A percentile compares a stretch with the other conserved stretches of the same genome.
phyloP scores from a whole-genome alignment of 2,113 vertebrate species.

The Aphelocoma coerulescens region DNA sequence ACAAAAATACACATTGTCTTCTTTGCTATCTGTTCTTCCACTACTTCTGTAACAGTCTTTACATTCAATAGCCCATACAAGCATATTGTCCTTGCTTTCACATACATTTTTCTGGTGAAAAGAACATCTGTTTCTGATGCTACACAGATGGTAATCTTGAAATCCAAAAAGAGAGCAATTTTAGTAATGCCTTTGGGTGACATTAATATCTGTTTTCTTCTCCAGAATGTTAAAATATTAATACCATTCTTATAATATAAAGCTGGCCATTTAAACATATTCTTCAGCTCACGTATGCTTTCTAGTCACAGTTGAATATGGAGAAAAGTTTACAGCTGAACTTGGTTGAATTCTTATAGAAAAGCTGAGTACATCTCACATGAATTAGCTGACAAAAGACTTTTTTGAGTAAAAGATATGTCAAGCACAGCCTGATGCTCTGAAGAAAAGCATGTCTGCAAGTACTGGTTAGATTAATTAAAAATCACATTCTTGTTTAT shows the following conservation, averaged over 20 bases:
- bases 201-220: slow-evolving; percentile 49
- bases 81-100: slow-evolving; percentile 35
- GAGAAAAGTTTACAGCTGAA: neutral
- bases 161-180: slow-evolving; percentile 42
- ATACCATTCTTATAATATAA: slow-evolving; percentile 26
- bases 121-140: slow-evolving; percentile 57
- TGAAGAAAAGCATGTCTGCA: neutral
- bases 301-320: neutral
- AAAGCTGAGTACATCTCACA: neutral
- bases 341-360: neutral
- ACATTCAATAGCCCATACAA: neutral
- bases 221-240: slow-evolving; percentile 49
- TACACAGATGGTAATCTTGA: slow-evolving; percentile 53
- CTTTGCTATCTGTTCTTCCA: neutral
- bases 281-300: neutral
- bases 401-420: neutral
- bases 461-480: neutral
- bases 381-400: neutral
- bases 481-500: neutral
- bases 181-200: slow-evolving; percentile 38
- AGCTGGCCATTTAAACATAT: neutral
- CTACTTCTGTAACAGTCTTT: neutral
- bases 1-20: neutral
- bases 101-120: slow-evolving; percentile 45
- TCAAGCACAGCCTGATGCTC: neutral